Conservation (phyloP, 2,113 vertebrate species). For the Alligator sinensis region DNA sequence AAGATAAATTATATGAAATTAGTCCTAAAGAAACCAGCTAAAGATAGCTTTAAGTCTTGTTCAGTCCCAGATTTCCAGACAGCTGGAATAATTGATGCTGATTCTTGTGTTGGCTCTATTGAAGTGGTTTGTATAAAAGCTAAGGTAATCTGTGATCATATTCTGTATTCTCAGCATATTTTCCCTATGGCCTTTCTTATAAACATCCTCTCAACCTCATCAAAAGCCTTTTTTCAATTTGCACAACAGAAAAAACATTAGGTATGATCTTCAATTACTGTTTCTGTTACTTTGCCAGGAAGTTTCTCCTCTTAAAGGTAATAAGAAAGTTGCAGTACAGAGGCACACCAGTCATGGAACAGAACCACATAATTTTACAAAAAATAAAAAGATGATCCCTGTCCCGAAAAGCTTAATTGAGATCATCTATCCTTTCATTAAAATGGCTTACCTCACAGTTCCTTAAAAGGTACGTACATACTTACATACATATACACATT, state of each 20-base stretch:
- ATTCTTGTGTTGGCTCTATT: not conserved
- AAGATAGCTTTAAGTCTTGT: not conserved
- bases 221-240: not conserved
- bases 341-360: too few relatives aligned
- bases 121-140: not conserved
- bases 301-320: not conserved
- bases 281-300: not conserved
- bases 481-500: too few relatives aligned
- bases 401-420: too few relatives aligned
- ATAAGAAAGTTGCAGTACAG: not conserved
- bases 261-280: not conserved
- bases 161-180: not conserved
- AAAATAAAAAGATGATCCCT: too few relatives aligned
- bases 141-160: not conserved
- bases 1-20: not conserved
- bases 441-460: too few relatives aligned
- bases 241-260: not conserved
- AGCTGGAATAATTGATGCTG: not conserved
- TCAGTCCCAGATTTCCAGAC: not conserved
- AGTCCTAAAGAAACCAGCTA: not conserved
- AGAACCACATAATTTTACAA: too few relatives aligned
- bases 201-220: not conserved
- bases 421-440: too few relatives aligned
- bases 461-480: too few relatives aligned
- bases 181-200: not conserved